These are phyloP conservation scores for Flexamia atlantica DNA, from an alignment of 2,888 invertebrate species.

Conservation along the genomic window DNA sequence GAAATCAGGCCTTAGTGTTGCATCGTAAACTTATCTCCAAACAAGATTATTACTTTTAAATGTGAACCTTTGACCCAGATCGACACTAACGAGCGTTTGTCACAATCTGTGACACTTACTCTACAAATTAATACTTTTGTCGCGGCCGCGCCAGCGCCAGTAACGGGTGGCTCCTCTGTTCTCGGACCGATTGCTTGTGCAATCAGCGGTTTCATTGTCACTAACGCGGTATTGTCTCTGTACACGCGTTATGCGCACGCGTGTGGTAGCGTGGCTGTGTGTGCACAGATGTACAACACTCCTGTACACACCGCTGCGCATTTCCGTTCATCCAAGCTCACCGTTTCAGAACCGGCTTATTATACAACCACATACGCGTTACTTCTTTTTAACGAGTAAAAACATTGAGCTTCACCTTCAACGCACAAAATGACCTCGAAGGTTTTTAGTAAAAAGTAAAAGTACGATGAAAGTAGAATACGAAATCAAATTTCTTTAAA, in stretches of 20 bases:
- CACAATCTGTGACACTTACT: too few species aligned
- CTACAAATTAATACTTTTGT: too few species aligned
- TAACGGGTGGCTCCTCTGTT: not conserved
- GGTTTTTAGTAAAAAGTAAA: too few species aligned
- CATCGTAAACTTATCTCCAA: too few species aligned
- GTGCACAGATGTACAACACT: conserved; percentile 37
- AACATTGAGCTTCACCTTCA: conserved; percentile 26
- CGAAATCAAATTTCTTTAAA: too few species aligned
- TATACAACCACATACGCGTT: not conserved
- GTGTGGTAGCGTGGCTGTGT: conserved; percentile 25
- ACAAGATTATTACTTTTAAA: too few species aligned
- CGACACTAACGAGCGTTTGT: too few species aligned
- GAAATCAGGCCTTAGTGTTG: too few species aligned
- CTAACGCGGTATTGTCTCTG: conserved; percentile 37
- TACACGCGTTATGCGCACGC: not conserved
- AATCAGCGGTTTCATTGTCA: conserved; percentile 40
- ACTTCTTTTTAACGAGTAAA: not conserved
- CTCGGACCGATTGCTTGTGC: not conserved
- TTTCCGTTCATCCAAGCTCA: not conserved
- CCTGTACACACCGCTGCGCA: conserved; percentile 17
- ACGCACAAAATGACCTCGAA: too few species aligned
- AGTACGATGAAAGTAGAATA: too few species aligned
- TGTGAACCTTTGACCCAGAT: too few species aligned
- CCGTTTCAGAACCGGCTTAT: not conserved
- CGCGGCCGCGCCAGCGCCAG: too few species aligned